Conservation (phyloP, 2,888 invertebrate genomes). For the Drosophila robusta region DNA sequence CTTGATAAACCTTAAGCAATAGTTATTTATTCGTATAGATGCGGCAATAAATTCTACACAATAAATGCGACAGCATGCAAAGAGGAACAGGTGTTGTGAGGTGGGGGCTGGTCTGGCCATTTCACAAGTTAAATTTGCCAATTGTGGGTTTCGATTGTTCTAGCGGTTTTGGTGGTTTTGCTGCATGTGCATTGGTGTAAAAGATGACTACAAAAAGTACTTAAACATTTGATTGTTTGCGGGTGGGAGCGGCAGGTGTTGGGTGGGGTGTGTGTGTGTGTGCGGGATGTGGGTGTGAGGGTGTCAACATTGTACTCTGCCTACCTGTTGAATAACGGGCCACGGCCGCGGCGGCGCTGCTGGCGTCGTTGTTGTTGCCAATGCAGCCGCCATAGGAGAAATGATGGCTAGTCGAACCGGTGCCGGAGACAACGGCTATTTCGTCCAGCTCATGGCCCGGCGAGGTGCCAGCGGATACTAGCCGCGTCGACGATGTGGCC, state of each 20-base stretch:
- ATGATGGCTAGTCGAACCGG: slow-evolving; percentile 85
- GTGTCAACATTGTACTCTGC: slow-evolving; percentile 6
- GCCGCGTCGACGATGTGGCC: slow-evolving; percentile 85
- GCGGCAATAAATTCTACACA: slow-evolving; percentile 42
- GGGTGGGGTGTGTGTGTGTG: slow-evolving; percentile 1
- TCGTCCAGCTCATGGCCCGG: slow-evolving; percentile 88
- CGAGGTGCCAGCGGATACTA: slow-evolving; percentile 85
- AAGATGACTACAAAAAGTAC: slow-evolving; percentile 33
- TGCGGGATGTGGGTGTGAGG: neutral
- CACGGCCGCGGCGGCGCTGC: slow-evolving; percentile 78
- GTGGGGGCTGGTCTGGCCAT: neutral
- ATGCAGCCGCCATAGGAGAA: slow-evolving; percentile 83
- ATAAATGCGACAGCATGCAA: slow-evolving; percentile 47
- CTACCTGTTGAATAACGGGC: slow-evolving; percentile 82
- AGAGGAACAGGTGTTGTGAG: slow-evolving; percentile 9
- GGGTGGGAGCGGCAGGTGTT: slow-evolving; percentile 6
- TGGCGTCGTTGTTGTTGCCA: slow-evolving; percentile 74
- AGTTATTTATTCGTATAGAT: slow-evolving; percentile 20
- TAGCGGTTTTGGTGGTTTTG: slow-evolving; percentile 17
- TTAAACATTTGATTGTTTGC: slow-evolving; percentile 33
- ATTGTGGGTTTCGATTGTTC: slow-evolving; percentile 15
- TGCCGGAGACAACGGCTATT: slow-evolving; percentile 89
- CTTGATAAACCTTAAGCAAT: slow-evolving; percentile 11
- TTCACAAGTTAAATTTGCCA: slow-evolving; percentile 29
- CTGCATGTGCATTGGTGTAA: slow-evolving; percentile 44